Evolutionary conservation across 1,140 invertebrate genomes (phyloP).

Genomic region (Aphelenchoides fujianensis): DNA sequence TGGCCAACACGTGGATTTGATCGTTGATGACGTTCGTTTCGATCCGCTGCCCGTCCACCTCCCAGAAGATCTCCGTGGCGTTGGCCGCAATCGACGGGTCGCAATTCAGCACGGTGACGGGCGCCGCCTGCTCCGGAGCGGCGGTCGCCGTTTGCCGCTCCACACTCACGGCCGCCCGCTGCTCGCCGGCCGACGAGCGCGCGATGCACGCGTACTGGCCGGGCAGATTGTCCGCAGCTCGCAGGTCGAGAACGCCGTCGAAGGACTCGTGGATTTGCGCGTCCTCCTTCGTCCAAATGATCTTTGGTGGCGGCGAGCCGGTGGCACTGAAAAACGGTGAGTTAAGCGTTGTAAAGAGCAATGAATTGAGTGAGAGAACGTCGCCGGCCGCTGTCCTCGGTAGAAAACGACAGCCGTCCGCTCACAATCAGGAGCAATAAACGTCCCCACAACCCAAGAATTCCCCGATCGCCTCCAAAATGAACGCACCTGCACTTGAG

Average conservation of each 20-base stretch:
- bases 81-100: not conserved
- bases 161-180: constrained; percentile 1
- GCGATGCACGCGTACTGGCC: constrained; percentile 47
- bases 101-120: constrained; percentile 5
- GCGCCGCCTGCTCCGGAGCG: constrained; percentile 13
- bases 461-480: too few species aligned
- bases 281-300: constrained; percentile 46
- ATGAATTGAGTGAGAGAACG: too few species aligned
- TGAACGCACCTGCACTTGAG: constrained; percentile 35
- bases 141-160: not conserved
- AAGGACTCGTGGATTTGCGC: constrained; percentile 14
- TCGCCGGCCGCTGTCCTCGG: too few species aligned
- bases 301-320: constrained; percentile 42
- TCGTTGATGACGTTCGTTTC: constrained; percentile 27
- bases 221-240: constrained; percentile 8
- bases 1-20: constrained; percentile 47
- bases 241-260: constrained; percentile 27
- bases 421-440: too few species aligned
- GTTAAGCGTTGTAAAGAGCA: not conserved
- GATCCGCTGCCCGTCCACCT: constrained; percentile 26
- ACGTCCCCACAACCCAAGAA: too few species aligned
- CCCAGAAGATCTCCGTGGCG: not conserved
- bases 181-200: constrained; percentile 28
- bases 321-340: constrained; percentile 42
- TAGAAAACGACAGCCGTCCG: too few species aligned